Base-by-base conservation (phyloP, 2,888 invertebrate genomes). In the Agriopis leucophaearia region DNA sequence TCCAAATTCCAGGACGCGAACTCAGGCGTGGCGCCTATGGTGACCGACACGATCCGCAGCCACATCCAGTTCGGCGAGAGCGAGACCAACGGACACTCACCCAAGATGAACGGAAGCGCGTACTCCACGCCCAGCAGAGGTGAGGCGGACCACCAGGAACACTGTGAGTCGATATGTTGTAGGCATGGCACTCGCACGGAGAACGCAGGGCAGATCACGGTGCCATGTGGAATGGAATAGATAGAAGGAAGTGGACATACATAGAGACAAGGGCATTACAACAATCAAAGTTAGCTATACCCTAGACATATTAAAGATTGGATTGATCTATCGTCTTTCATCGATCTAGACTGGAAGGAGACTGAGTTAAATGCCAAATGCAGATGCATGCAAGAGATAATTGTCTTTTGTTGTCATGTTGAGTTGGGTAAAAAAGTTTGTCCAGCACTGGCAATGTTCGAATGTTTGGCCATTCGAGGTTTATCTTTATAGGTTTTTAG, bases 41-140 rank as follows among this genome's bases (percentile, higher is more conserved):
- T 94, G 81, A 95, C 95, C 74, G 94, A 95, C 88, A 94, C 94
- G 73, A 94, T 94, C 86, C 94, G 95, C 87, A 95, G 95, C 90
- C 92, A 94, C 92, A 95, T 95, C 77, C 91, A 94, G 82, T 94
- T 95, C 81, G 94, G 94, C 51, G 94, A 94, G 76, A 84, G 86
- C 18, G 86, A 87, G 72, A 81, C 84, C 82, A 91, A 91, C 84
- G 52, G 70, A 0, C 87, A 89, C 78, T 89, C 92, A 36, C 88
- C 80, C 71, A 90, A 90, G 86, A 74, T 74, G 71, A 92, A 93
- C 79, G 91, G 92, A 57, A 92, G 90, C 83, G 88, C 85, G 51
- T 70, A 83, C 55, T 92, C 93, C 42, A 90, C 92, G 56, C 92
- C 94, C 83, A 92, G 92, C 90, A 88, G 92, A 93, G 92, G 92